Evolutionary conservation across 2,113 vertebrate species (phyloP), one percentile per base, ranked within the genome.

Genomic region (Galeopterus variegatus): DNA sequence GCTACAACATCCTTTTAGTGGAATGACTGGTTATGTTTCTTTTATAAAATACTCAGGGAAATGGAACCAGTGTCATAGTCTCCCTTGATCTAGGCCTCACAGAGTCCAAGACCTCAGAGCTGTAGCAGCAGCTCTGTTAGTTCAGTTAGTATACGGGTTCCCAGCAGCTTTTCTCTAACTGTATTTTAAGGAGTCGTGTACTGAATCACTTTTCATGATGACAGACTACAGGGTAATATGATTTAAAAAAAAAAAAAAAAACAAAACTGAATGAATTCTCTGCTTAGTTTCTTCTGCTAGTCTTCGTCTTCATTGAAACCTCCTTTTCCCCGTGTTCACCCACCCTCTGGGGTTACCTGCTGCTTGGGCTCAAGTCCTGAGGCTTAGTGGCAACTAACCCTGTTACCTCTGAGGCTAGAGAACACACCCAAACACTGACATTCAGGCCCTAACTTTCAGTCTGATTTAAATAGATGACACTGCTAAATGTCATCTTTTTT

Each of bases 181-280:
- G 12, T 88, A 23, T 95, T 54, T 83, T 79, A 91, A 80, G 54
- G 72, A 64, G 23, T 91, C 83, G 72, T 95, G 19, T 83, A 70
- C 11, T 56, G 50, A 76, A 21, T 93, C 67, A 87, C 19, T 95
- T 89, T 89, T 91, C 50, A 62, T 95, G 13, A 85, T 93, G 86
- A 84, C 5, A 48, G 56, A 77, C 70, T 83, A 31, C 8, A 82
- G 81, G 45, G 36, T 75, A 85, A 45, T 87, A 23, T 52, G n/a
- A 75, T 58, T 84, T 90, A 31, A 73, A 48, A 86, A 50, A 67
- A 48, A 86, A 50, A 67, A 41, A 41, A 41, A 3, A 41, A 41
- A 41, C 41, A 67, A 50, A 89, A 69, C 17, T n/a, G 48, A 86
- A 87, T 72, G 11, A 73, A 54, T 80, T 72, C 60, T 90, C 94